These are phyloP conservation scores for Muricea muricata DNA, from an alignment of 92 coral and sea anemone genomes.

Conservation along the genomic window DNA sequence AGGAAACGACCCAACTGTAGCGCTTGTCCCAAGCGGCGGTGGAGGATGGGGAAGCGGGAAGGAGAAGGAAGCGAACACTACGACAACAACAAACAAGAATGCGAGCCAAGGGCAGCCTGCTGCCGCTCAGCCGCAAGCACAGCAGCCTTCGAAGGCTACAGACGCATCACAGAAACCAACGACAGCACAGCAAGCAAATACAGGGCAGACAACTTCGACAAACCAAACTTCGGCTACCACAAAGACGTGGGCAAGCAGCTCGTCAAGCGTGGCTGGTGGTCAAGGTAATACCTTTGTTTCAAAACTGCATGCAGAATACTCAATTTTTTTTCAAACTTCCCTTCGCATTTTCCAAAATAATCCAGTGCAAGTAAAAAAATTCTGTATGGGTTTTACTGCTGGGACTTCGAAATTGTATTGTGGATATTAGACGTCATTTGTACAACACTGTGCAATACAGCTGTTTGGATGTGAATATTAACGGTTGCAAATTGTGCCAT, in stretches of 20 bases:
- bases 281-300: constrained; percentile 72
- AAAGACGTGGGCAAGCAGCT: constrained; percentile 99
- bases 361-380: not conserved
- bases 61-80: constrained; percentile 73
- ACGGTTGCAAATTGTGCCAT: too few relatives aligned
- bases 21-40: constrained; percentile 99
- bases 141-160: constrained; percentile 98
- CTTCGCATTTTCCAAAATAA: not conserved
- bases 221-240: constrained; percentile 68
- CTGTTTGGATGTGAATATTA: too few relatives aligned
- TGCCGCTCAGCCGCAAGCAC: constrained; percentile 81
- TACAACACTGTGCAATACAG: too few relatives aligned
- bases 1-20: constrained; percentile 99
- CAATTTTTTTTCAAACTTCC: not conserved
- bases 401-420: too few relatives aligned
- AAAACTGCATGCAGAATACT: not conserved
- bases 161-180: constrained; percentile 65
- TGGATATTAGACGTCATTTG: too few relatives aligned
- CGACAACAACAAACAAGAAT: constrained; percentile 61
- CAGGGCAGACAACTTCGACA: constrained; percentile 80
- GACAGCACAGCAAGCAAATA: constrained; percentile 76
- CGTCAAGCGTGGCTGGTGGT: constrained; percentile 99
- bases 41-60: constrained; percentile 99
- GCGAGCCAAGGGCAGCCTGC: constrained; percentile 78
- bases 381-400: too few relatives aligned